phyloP scores from a whole-genome alignment of 2,113 vertebrate genomes.

The Sitta europaea region DNA sequence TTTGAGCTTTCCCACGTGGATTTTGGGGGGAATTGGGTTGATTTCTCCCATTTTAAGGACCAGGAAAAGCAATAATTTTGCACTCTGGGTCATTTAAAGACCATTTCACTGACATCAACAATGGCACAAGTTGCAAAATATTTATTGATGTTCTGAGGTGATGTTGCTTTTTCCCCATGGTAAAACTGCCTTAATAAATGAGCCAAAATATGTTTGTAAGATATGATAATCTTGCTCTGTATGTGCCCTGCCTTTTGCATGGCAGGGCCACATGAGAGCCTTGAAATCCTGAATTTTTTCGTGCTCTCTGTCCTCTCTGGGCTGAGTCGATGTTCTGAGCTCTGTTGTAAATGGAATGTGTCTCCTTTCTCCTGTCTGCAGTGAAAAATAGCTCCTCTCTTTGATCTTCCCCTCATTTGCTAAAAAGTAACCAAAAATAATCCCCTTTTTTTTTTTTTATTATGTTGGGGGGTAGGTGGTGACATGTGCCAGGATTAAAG shows the following conservation, averaged over 20 bases:
- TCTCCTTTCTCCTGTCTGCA: neutral
- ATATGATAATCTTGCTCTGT: neutral
- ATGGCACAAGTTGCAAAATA: neutral
- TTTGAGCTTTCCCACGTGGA: neutral
- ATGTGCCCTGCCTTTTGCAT: neutral
- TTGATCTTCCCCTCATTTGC: slow-evolving; percentile 25
- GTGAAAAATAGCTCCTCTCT: slow-evolving; percentile 30
- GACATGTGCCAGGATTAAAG: neutral
- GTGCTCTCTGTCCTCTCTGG: neutral
- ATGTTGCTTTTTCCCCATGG: neutral
- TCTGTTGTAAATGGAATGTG: neutral
- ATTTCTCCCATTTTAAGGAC: neutral
- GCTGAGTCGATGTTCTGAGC: neutral
- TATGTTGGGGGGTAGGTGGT: neutral
- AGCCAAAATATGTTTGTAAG: neutral
- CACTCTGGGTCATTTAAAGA: neutral
- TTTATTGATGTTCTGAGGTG: neutral
- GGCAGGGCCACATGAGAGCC: neutral
- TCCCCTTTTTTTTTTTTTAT: neutral
- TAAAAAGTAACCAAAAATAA: slow-evolving; percentile 43
- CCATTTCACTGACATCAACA: neutral
- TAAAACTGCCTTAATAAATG: neutral
- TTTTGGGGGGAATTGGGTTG: neutral
- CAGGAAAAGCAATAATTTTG: neutral
- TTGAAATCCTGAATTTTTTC: neutral